Evolutionary conservation across 2,888 invertebrate genomes (phyloP), one percentile per base, ranked within the genome.

Genomic region (Magallana nippona): DNA sequence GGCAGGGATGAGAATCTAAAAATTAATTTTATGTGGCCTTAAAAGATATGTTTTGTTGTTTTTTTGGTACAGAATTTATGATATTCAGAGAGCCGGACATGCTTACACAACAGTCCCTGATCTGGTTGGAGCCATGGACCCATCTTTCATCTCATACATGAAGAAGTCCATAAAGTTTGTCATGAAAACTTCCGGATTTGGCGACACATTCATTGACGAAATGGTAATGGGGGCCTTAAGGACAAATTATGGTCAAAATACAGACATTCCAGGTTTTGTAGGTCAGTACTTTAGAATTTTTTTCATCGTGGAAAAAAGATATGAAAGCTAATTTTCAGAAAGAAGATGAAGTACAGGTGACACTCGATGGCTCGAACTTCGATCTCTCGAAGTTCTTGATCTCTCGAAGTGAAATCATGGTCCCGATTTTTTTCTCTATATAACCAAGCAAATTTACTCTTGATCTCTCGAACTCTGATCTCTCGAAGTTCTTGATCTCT

Each of bases 161-260:
- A 92, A 94, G 79, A 85, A 86, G 22, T 87, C 91, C 0, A 82
- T 91, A 19, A 83, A 86, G 78, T 87, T 88, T 11, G 82, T 91
- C 3, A 92, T 96, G 55, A 83, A 87, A 62, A 91, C 94, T 58
- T 89, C 94, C 44, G 95, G 95, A 1, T 95, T 95, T 86, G 94
- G 95, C 8, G 92, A 95, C 10, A 86, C 82, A 22, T 93, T 96
- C 44, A 95, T 96, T 57, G 91, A 95, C 81, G 96, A 96, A 93
- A 86, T 96, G 63, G 95, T 95, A 2, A 92, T 94, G 87, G 95
- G 95, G 0, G 95, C 95, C 13, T 91, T 95, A 81, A 94, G 95
- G 83, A 95, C 95, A 0, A 96, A 96, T 93, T 96, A 96, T 91
- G 96, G 96, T 8, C 96, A 96, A 92, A 94, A 94, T 32, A 94